phyloP scores from a whole-genome alignment of 2,888 invertebrate species.

The Agonopterix heracliana region DNA sequence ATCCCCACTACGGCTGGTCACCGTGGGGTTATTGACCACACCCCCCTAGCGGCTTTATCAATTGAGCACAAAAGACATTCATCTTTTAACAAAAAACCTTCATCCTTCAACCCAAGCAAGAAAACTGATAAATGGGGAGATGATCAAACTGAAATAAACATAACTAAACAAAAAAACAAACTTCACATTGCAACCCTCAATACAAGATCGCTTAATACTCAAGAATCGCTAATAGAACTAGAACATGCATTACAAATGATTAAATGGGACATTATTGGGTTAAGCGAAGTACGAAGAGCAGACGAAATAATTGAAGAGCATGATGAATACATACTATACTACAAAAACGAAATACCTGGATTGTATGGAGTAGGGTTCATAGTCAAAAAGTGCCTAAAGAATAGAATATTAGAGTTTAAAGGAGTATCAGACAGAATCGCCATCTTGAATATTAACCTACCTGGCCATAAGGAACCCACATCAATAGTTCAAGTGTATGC shows the following conservation, averaged over 20 bases:
- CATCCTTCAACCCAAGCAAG: not conserved
- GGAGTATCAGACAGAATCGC: not conserved
- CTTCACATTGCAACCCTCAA: not conserved
- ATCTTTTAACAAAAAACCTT: not conserved
- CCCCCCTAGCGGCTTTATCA: not conserved
- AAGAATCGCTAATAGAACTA: slow-evolving; percentile 8
- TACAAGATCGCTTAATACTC: not conserved
- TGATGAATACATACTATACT: slow-evolving; percentile 8
- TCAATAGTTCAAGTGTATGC: slow-evolving; percentile 14
- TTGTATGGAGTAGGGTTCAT: slow-evolving; percentile 13
- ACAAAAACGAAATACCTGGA: slow-evolving; percentile 10
- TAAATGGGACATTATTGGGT: slow-evolving; percentile 13
- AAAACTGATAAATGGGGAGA: not conserved
- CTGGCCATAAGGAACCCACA: not conserved
- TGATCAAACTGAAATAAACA: not conserved
- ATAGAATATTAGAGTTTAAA: slow-evolving; percentile 1
- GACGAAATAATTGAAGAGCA: slow-evolving; percentile 12
- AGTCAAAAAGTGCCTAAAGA: slow-evolving; percentile 7
- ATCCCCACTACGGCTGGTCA: slow-evolving; percentile 1
- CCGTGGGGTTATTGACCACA: not conserved
- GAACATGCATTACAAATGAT: slow-evolving; percentile 3
- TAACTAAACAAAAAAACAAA: not conserved
- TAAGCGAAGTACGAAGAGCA: slow-evolving; percentile 8
- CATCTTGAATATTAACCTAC: not conserved
- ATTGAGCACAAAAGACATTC: not conserved